Evolutionary conservation across 2,797 vertebrate species (phyloP), one percentile per base, ranked within the genome.

Genomic region (Callimico goeldii): DNA sequence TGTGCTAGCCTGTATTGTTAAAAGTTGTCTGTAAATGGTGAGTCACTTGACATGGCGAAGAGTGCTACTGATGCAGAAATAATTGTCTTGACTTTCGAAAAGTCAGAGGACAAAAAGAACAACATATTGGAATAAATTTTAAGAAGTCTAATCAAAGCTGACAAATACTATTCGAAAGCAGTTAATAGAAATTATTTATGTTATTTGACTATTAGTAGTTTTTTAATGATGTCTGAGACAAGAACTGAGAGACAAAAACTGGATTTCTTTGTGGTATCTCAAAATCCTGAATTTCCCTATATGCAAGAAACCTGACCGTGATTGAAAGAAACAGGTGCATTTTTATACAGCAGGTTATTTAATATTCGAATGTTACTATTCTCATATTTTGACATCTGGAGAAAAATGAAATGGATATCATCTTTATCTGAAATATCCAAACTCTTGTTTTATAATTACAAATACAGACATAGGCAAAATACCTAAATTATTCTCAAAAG

Each of bases 1-100:
- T 39, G 12, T 80, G 33, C 41, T 55, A 76, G 6, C 6, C 76
- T 91, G 33, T 61, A 79, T 64, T 52, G 58, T 87, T 92, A 76
- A 92, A 90, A 61, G 26, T 85, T 87, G 55, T 95, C 75, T 96
- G 5, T 72, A 96, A 94, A 91, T 95, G 80, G 89, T 86, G 96
- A 88, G 82, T 28, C 9, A 57, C 17, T 58, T 77, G 79, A 91
- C 58, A 57, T 52, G 73, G 50, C 10, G 61, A 92, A 94, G 24
- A 87, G 26, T 91, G 67, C 33, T 94, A 84, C 79, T 89, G 82
- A 93, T 93, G 89, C 79, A 94, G 94, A 97, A 95, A 92, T 97
- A 88, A 97, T 96, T 95, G 55, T 80, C 95, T 86, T 87, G 58
- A 97, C 95, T 86, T 73, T 50, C 89, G 73, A 90, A 58, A 92